phyloP scores from a whole-genome alignment of 2,888 invertebrate species.

The Norana najaformis region DNA sequence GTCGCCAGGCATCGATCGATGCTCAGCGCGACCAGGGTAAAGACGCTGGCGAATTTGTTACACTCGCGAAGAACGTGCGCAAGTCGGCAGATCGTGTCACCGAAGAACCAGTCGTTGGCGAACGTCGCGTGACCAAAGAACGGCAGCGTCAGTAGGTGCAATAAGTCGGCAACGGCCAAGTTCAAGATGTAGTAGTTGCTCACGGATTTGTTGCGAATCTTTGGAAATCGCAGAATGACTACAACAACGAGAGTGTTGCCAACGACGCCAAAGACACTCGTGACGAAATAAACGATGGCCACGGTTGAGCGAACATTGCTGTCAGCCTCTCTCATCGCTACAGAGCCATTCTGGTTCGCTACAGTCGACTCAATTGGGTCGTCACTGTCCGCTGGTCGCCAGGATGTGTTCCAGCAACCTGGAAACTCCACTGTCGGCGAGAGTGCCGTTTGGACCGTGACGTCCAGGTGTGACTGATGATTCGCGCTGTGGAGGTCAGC shows the following conservation, averaged over 20 bases:
- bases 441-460: background rate
- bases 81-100: slow-evolving; percentile 36
- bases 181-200: slow-evolving; percentile 45
- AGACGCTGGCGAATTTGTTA: slow-evolving; percentile 41
- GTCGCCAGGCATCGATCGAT: slow-evolving; percentile 42
- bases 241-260: slow-evolving; percentile 33
- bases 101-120: slow-evolving; percentile 39
- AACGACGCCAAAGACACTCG: slow-evolving; percentile 28
- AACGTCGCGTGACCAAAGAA: slow-evolving; percentile 38
- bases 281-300: slow-evolving; percentile 17
- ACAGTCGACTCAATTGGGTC: background rate
- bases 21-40: slow-evolving; percentile 40
- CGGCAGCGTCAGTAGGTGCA: slow-evolving; percentile 42
- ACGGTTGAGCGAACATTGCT: background rate
- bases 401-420: background rate
- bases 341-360: background rate
- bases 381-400: background rate
- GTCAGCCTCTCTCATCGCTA: background rate
- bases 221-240: slow-evolving; percentile 22
- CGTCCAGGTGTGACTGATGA: too few relatives aligned
- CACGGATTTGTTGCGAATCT: background rate
- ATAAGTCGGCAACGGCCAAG: slow-evolving; percentile 41
- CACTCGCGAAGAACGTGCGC: slow-evolving; percentile 36
- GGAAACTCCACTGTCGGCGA: background rate
- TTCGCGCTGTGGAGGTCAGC: too few relatives aligned